Evolutionary conservation across 2,113 vertebrate genomes (phyloP).

Genomic region (Cyphotilapia sp.): DNA sequence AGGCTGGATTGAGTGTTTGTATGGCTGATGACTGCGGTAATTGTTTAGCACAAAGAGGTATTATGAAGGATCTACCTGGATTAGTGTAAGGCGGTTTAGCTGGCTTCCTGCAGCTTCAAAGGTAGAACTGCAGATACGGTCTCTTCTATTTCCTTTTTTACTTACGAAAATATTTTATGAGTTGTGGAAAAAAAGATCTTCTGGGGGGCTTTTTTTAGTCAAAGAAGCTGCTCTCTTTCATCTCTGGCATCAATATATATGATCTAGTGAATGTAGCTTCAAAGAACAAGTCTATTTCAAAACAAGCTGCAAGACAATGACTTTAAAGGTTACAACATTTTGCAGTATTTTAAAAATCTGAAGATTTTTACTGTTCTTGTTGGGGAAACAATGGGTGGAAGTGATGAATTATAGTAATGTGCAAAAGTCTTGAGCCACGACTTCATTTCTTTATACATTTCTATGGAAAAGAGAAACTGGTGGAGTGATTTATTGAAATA

Average conservation of each 20-base stretch:
- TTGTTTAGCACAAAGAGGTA: constrained; percentile 39
- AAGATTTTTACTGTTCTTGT: neutral
- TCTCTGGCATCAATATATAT: neutral
- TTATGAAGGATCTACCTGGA: constrained; percentile 49
- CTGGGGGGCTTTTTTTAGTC: neutral
- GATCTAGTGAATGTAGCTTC: neutral
- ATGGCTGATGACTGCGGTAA: constrained; percentile 13
- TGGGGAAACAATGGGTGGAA: neutral
- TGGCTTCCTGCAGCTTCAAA: constrained; percentile 7
- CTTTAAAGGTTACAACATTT: neutral
- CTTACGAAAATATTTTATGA: neutral
- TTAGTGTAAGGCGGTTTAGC: constrained; percentile 47
- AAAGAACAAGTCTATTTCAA: neutral
- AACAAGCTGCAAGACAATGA: neutral
- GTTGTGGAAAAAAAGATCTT: neutral
- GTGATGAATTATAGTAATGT: neutral
- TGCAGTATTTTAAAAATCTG: neutral
- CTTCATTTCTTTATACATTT: neutral
- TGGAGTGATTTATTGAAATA: neutral
- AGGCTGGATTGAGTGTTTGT: neutral
- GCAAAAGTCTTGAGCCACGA: neutral
- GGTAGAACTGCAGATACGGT: neutral
- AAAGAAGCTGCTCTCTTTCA: neutral
- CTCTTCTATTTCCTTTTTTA: neutral
- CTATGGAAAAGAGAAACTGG: neutral